Conservation (phyloP, 2,113 vertebrate genomes). For the Tinamus guttatus region DNA sequence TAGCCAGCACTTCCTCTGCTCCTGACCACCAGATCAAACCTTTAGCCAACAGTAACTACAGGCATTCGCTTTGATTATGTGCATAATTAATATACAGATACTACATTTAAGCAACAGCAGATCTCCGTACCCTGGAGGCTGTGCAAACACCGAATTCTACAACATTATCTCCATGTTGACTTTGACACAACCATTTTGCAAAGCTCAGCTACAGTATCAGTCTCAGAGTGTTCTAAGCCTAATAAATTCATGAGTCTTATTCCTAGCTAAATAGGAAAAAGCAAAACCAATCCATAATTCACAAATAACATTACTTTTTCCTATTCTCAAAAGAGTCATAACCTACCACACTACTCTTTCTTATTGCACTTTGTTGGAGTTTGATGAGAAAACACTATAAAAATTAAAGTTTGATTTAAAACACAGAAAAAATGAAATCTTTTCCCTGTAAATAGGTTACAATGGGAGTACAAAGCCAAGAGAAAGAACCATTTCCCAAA, state of each 20-base stretch:
- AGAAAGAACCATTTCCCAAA: conserved; percentile 14
- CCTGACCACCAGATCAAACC: neutral
- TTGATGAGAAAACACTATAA: neutral
- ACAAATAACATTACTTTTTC: neutral
- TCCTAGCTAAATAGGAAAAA: neutral
- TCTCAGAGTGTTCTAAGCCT: neutral
- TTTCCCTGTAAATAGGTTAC: neutral
- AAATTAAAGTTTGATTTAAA: neutral
- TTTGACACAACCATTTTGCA: neutral
- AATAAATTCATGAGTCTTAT: neutral
- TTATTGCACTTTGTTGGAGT: neutral
- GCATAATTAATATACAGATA: neutral
- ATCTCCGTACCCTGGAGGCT: neutral
- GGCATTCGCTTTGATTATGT: neutral
- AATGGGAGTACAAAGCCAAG: neutral
- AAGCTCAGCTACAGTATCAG: neutral
- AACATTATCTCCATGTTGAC: accelerated
- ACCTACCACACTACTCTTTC: neutral
- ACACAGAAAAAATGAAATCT: neutral
- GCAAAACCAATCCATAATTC: neutral
- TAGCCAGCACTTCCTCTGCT: neutral
- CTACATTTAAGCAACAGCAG: neutral
- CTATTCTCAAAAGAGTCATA: neutral
- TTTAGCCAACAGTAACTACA: neutral
- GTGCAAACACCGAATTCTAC: neutral